Base-by-base conservation (phyloP, 2,888 invertebrate species). In the Ypsolopha sequella region DNA sequence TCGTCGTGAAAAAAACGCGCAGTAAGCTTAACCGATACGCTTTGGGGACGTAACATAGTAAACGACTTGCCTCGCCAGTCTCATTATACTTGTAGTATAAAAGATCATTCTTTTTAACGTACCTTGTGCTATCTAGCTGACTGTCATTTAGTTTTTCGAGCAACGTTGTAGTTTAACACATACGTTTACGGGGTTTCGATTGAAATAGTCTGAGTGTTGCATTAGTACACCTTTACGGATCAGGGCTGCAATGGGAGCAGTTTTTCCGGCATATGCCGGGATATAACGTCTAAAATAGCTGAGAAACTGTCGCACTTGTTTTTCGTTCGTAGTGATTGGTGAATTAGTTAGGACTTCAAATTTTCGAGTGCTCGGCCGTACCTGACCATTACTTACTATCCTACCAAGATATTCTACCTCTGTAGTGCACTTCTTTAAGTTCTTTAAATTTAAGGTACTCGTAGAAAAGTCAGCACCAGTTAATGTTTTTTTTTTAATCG, bases 171-270 rank as follows among this genome's bases (percentile, higher is more conserved):
- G 45, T 52, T 33, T 52, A 7, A 24, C 7, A 14, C 24, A 24
- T 14, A 48, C 48, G 7, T 55, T 39, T 9, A 53, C 43, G 6
- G 58, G 58, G 36, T 60, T 57, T 9, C 64, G 48, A 36, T 67
- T 68, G 9, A 66, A 46, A 0, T 59, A 62, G 52, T 70, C 68
- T 1, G 61, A 62, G 48, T 68, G 65, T 14, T 45, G 39, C 60
- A 69, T 60, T 7, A 54, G 39, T 7, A 36, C 13, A 0, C 60
- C 60, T n/a, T 57, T 58, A 1, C 50, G 48, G 10, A 55, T 41
- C 7, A 64, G 52, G 41, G 53, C 47, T 2, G 36, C 36, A 10
- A 45, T 50, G n/a, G 11, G 13, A 0, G 52, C 38, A 7, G 47
- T 52, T 36, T 49, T 47, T 7, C 11, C 3, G 7, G 45, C 49